Conservation (phyloP, 2,797 vertebrate genomes). For the Novumbra hubbsi region DNA sequence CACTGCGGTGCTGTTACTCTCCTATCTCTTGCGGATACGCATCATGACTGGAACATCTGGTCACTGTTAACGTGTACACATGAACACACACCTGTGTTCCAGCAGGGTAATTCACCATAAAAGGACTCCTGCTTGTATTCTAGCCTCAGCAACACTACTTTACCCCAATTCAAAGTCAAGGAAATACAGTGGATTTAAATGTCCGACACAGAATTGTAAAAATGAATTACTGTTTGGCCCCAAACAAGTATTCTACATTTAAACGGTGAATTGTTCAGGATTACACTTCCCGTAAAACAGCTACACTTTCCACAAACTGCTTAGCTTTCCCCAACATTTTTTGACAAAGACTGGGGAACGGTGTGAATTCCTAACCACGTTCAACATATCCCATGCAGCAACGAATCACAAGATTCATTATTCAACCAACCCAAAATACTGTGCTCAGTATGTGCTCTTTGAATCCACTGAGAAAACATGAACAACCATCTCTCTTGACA, state of each 20-base stretch:
- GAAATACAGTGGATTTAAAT: neutral
- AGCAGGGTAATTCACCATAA: constrained; percentile 12
- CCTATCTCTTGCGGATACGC: constrained; percentile 17
- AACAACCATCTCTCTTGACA: constrained; percentile 51
- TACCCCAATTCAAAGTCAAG: neutral
- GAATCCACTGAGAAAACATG: constrained; percentile 22
- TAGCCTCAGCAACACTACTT: constrained; percentile 6
- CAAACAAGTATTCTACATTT: neutral
- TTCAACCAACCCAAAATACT: constrained; percentile 32
- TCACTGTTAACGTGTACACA: constrained; percentile 6
- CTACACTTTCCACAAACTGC: neutral
- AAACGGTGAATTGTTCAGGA: neutral
- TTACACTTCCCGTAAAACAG: neutral
- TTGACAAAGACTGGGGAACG: neutral
- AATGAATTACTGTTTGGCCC: neutral
- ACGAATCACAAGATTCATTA: constrained; percentile 32
- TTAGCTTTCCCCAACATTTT: neutral
- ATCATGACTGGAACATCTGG: constrained; percentile 32
- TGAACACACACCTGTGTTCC: constrained; percentile 15
- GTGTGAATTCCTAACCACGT: neutral
- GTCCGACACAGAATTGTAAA: neutral
- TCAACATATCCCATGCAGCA: constrained; percentile 33
- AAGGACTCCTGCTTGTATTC: constrained; percentile 7
- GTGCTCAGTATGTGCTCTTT: neutral
- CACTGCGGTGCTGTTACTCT: neutral